Evolutionary conservation across 2,888 invertebrate species (phyloP), one percentile per base, ranked within the genome.

Genomic region (Choristoneura rosaceana): DNA sequence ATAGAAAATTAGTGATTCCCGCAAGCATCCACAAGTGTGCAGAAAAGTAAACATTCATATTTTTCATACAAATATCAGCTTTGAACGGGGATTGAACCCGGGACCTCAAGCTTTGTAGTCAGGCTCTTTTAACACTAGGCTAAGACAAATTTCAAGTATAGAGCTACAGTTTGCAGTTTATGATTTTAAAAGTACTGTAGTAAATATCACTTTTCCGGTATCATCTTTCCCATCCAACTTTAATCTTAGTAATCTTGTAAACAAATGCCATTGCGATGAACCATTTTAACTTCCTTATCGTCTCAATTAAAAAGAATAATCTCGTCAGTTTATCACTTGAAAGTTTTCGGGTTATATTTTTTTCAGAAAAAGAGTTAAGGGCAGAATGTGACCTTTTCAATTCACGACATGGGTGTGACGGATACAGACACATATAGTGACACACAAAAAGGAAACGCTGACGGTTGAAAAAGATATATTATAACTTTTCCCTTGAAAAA

Each of bases 241-340:
- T 55, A 55, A 55, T 25, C 55, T 12, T 12, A 17, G 43, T 14
- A 34, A 55, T 71, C 61, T 66, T 34, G 66, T 52, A 45, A 61
- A 61, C 34, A 60, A 71, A 71, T 71, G 65, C 34, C 70, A 52
- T 61, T 17, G 61, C 52, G 60, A 66, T 61, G 70, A 50, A 60
- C 52, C 65, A 34, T 33, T 66, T 41, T 52, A 71, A 66, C 65
- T 66, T 43, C 61, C 52, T 71, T 71, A 66, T 61, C 66, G 70
- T 33, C 25, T 33, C 50, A 12, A 66, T 71, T 71, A 71, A 71
- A 66, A 66, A 71, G 61, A 71, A 34, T 33, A 61, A 71, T 71
- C 33, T 38, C 58, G n/a, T 15, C 58, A 14, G 17, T 71, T 66
- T 66, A 71, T 71, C 66, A 33, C 61, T 70, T 12, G 62, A 38